Conservation (phyloP, 2,113 vertebrate species). For the Bubo scandiacus region DNA sequence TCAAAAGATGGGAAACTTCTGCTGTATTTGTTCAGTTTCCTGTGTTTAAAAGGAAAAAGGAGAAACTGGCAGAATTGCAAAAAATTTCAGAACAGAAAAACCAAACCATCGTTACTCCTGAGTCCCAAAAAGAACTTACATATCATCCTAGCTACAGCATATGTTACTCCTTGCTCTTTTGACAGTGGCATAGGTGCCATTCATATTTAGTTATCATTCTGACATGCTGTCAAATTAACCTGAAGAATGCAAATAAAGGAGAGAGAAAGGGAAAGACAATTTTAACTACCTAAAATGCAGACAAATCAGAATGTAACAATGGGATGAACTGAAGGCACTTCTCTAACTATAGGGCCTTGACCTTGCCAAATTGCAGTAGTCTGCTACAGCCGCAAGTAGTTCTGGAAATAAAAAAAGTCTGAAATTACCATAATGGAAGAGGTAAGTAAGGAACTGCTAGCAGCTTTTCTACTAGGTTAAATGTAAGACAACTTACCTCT, state of each 20-base stretch:
- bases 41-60: neutral
- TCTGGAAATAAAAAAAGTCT: neutral
- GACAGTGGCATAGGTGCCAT: neutral
- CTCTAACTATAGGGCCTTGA: neutral
- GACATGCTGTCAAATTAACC: conserved; percentile 1
- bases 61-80: neutral
- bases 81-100: conserved; percentile 10
- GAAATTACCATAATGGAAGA: neutral
- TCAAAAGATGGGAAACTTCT: neutral
- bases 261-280: neutral
- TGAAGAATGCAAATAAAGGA: neutral
- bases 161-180: neutral
- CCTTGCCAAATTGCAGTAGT: neutral
- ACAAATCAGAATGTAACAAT: neutral
- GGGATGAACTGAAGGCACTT: neutral
- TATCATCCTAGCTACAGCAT: neutral
- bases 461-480: neutral
- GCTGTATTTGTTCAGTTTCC: neutral
- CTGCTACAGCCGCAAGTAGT: neutral
- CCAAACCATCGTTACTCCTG: neutral
- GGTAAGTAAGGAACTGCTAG: neutral
- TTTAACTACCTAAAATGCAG: neutral
- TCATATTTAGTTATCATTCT: neutral
- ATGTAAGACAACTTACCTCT: neutral
- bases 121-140: neutral